Evolutionary conservation across 1,140 invertebrate genomes (phyloP).

Genomic region (Cotesia typhae): DNA sequence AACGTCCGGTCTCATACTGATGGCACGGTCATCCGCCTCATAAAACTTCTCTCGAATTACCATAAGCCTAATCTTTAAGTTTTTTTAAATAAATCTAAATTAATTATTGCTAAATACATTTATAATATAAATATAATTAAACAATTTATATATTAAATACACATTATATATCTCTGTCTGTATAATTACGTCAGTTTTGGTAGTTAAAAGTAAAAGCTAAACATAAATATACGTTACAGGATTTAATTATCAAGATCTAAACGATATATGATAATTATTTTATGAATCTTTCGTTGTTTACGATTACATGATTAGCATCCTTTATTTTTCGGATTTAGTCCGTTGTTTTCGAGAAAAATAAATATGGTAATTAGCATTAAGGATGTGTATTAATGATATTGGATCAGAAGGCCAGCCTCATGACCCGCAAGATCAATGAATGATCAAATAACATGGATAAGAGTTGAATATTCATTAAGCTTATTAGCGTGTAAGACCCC

Average conservation of each 20-base stretch:
- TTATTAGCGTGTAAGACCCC: not conserved
- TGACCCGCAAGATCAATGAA: conserved; percentile 55
- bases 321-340: too few relatives aligned
- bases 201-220: too few relatives aligned
- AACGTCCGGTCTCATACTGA: conserved; percentile 28
- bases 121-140: too few relatives aligned
- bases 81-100: conserved; percentile 11
- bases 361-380: not conserved
- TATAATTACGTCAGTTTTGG: too few relatives aligned
- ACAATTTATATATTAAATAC: too few relatives aligned
- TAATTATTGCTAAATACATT: not conserved
- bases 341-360: not conserved
- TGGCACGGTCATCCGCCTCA: conserved; percentile 19
- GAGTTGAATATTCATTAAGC: conserved; percentile 38
- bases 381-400: conserved; percentile 14
- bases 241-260: too few relatives aligned
- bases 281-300: too few relatives aligned
- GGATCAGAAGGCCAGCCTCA: conserved; percentile 45
- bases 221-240: too few relatives aligned
- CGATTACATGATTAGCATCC: too few relatives aligned
- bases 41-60: conserved; percentile 12
- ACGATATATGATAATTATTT: too few relatives aligned
- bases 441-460: conserved; percentile 50
- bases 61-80: conserved; percentile 15
- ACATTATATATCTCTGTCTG: too few relatives aligned